Base-by-base conservation (phyloP, 2,888 invertebrate species). In the Sphinx pinastri region DNA sequence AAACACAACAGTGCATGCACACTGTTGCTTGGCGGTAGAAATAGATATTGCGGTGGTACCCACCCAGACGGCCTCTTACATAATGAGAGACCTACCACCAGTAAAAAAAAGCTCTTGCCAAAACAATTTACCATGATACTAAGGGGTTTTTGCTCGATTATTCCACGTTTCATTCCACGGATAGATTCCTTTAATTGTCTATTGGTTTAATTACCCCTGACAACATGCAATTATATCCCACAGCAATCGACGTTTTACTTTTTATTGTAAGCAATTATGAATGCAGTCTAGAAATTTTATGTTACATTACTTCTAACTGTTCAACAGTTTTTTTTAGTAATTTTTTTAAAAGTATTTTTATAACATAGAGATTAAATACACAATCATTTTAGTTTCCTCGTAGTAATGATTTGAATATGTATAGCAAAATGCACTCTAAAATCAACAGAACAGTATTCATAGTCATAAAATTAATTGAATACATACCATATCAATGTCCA, bases 401-500 rank as follows among this genome's bases (percentile, higher is more conserved):
- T 38, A 38, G 8, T 38, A 38, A 38, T 3, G n/a, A 16, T 16
- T 54, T 54, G 16, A 54, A 16, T 2, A 5, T 11, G 10, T 10
- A 11, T 55, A 19, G 0, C 55, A 19, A 19, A 55, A 19, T 11
- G 16, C 19, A 19, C 10, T 19, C 2, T 47, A 13, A 47, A 13
- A 45, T 60, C 19, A 13, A 63, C 47, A 63, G 19, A 63, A 49
- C 19, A 3, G 2, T 2, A 63, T 63, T 63, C n/a, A 19, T 19
- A 63, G 11, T 19, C 49, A 49, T 49, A 49, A 16, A 47, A 47
- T 45, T 16, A 38, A n/a, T 60, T 60, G 31, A 8, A 10, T 0
- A 10, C 60, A 60, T 16, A 16, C 19, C 19, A 19, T 63, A 63
- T 25, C 49, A 19, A 63, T 49, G 63, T 63, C 49, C 63, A 63